A percentile compares a stretch with the other conserved stretches of the same genome.
These are phyloP conservation scores for Dromiciops gliroides DNA, from an alignment of 2,113 vertebrate species.

Conservation along the genomic window DNA sequence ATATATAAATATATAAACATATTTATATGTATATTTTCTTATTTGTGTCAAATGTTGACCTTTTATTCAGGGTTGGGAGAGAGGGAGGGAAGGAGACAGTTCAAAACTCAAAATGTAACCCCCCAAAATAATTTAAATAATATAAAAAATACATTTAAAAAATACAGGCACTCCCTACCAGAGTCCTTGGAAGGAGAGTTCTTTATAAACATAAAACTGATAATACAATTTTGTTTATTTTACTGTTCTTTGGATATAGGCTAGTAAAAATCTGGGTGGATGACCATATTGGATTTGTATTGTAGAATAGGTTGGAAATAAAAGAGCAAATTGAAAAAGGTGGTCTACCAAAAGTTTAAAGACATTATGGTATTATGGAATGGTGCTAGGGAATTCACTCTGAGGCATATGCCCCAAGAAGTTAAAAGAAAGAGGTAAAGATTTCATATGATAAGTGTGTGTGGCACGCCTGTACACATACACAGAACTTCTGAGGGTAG, in stretches of 20 bases:
- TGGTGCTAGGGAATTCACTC: background rate
- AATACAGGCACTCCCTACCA: background rate
- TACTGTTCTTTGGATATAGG: background rate
- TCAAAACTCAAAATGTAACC: background rate
- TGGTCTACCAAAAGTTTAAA: background rate
- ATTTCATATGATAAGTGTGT: background rate
- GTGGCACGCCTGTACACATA: background rate
- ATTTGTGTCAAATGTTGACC: background rate
- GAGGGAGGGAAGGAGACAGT: background rate
- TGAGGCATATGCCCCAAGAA: background rate
- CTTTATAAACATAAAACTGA: background rate
- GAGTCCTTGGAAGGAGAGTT: constrained; percentile 4
- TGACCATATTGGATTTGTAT: background rate
- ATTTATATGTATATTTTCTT: too few relatives aligned
- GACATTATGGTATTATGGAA: background rate
- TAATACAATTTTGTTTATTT: background rate
- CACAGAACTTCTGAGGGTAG: background rate
- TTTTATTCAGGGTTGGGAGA: background rate
- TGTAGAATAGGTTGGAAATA: background rate
- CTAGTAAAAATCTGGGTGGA: background rate
- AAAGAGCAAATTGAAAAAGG: background rate
- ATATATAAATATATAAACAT: too few relatives aligned
- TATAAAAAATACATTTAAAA: background rate
- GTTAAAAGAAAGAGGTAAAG: background rate
- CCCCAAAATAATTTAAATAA: background rate